phyloP scores from a whole-genome alignment of 2,888 invertebrate genomes.

The Galerucella calmariensis region DNA sequence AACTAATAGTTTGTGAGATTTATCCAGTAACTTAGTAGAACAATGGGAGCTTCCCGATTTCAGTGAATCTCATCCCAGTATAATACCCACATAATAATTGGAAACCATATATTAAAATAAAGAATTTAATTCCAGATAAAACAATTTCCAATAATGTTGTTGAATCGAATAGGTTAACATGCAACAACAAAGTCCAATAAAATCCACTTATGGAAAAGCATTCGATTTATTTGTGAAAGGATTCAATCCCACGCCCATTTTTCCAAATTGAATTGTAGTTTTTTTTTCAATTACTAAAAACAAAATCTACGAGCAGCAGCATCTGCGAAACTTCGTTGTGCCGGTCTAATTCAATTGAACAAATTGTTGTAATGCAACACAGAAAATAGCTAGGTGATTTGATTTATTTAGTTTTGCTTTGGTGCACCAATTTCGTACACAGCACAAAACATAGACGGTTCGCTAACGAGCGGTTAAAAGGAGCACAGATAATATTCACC shows the following conservation, averaged over 20 bases:
- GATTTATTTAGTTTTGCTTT: slow-evolving; percentile 23
- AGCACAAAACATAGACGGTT: slow-evolving; percentile 8
- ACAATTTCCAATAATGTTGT: too few relatives aligned
- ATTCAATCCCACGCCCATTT: slow-evolving; percentile 2
- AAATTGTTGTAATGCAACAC: slow-evolving; percentile 21
- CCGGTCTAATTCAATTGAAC: slow-evolving; percentile 26
- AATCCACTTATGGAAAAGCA: background rate
- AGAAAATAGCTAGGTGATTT: slow-evolving; percentile 26
- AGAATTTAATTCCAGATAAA: too few relatives aligned
- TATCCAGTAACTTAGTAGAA: too few relatives aligned
- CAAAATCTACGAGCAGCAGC: slow-evolving; percentile 12
- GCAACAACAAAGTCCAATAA: background rate
- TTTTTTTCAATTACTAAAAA: slow-evolving; percentile 24
- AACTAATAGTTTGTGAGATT: too few relatives aligned
- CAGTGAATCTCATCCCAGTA: too few relatives aligned
- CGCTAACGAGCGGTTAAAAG: background rate
- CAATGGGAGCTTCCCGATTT: too few relatives aligned
- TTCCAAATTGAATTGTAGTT: slow-evolving; percentile 7
- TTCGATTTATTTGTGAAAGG: background rate
- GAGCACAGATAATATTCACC: background rate
- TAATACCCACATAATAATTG: too few relatives aligned
- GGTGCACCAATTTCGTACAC: slow-evolving; percentile 23
- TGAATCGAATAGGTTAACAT: background rate
- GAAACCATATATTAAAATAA: too few relatives aligned
- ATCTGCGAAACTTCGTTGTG: slow-evolving; percentile 25